A percentile compares a stretch with the other conserved stretches of the same genome.
phyloP scores from a whole-genome alignment of 2,113 vertebrate genomes.

The Tetrax tetrax region DNA sequence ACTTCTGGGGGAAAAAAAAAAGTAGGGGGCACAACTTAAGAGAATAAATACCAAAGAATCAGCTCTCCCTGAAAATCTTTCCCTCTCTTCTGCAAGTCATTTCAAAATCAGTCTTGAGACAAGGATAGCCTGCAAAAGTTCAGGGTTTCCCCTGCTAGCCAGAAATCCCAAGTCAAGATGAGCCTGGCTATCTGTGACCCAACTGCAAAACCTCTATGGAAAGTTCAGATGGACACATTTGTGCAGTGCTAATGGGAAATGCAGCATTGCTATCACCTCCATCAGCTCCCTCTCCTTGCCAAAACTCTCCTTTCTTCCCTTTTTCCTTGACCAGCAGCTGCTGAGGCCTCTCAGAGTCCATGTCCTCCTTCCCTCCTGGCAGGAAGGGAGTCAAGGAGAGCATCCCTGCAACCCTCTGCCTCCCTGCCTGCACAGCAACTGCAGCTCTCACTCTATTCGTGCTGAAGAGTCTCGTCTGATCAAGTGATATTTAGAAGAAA shows the following conservation, averaged over 20 bases:
- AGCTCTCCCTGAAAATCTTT: not conserved
- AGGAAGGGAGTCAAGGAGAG: not conserved
- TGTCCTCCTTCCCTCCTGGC: accelerated
- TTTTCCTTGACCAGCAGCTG: not conserved
- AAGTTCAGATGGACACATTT: accelerated
- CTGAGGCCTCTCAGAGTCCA: not conserved
- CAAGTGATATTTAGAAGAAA: not conserved
- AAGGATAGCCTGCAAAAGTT: not conserved
- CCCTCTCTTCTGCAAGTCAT: not conserved
- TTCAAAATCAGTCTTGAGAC: not conserved
- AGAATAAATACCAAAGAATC: not conserved
- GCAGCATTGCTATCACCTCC: not conserved
- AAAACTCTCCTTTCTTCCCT: not conserved
- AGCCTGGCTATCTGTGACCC: not conserved
- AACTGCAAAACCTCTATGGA: not conserved
- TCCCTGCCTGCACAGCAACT: not conserved
- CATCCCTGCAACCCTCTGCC: not conserved
- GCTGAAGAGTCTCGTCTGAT: not conserved
- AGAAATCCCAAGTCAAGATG: not conserved
- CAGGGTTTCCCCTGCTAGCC: not conserved
- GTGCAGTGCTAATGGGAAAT: not conserved
- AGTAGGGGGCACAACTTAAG: accelerated
- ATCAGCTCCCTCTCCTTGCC: not conserved
- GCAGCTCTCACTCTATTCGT: accelerated
- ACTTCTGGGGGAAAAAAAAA: not conserved